phyloP scores from a whole-genome alignment of 1,140 invertebrate genomes.

The Spodoptera frugiperda region DNA sequence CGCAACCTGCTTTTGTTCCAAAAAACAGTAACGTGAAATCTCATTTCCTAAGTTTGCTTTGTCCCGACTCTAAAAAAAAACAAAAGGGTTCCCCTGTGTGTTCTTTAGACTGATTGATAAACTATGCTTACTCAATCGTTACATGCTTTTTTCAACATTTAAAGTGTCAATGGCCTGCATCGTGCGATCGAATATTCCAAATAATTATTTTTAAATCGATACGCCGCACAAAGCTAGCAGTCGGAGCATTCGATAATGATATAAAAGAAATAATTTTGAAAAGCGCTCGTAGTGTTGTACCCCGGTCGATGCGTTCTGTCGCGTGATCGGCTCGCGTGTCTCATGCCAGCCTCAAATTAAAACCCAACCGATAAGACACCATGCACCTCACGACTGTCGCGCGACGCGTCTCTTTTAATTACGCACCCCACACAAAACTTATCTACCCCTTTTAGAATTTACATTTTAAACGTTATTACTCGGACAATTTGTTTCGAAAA shows the following conservation, averaged over 20 bases:
- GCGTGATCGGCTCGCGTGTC: constrained; percentile 79
- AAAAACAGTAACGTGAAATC: constrained; percentile 80
- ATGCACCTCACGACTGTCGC: constrained; percentile 74
- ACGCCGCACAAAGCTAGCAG: constrained; percentile 24
- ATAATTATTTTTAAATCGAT: constrained; percentile 56
- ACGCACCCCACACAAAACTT: constrained; percentile 77
- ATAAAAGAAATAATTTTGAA: constrained; percentile 70
- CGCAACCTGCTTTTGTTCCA: constrained; percentile 66
- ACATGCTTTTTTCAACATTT: constrained; percentile 43
- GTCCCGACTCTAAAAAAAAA: constrained; percentile 67
- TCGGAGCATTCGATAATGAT: constrained; percentile 57
- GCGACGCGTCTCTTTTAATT: constrained; percentile 78
- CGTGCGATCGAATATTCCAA: constrained; percentile 20
- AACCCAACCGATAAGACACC: constrained; percentile 77
- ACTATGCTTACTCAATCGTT: constrained; percentile 56
- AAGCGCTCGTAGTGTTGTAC: constrained; percentile 57
- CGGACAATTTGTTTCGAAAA: constrained; percentile 52
- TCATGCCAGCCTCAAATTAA: constrained; percentile 81
- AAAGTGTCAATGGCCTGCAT: constrained; percentile 40
- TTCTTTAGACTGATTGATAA: constrained; percentile 59
- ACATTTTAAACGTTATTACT: constrained; percentile 59
- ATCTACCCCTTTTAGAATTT: constrained; percentile 76
- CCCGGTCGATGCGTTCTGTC: constrained; percentile 66
- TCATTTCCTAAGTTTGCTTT: constrained; percentile 78
- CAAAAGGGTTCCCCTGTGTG: constrained; percentile 61